Base-by-base conservation (phyloP, 2,888 invertebrate genomes). In the Oscheius sp. region DNA sequence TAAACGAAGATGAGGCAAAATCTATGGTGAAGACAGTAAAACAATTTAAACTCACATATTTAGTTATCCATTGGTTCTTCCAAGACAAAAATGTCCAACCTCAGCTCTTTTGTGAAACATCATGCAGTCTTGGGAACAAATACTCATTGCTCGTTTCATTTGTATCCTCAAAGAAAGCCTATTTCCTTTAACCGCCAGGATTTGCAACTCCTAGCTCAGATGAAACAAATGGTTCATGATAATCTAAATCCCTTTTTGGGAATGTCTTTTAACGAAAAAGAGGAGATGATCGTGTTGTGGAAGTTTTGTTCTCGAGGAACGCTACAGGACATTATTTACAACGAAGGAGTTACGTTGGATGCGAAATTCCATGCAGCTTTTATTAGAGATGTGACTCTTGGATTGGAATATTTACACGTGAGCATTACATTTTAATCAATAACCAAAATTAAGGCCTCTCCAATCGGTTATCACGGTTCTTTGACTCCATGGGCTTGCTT, bases 171-270 rank as follows among this genome's bases (percentile, higher is more conserved):
- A 58, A 71, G 82, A 48, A 70, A 83, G 25, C 84, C 83, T 15
- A 84, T 86, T 65, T 69, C 71, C 6, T 84, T 71, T 75, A 75
- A 63, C 12, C 71, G 85, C 42, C 68, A 73, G 31, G 85, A 85
- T 69, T 52, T 81, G 65, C 78, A 81, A 46, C 69, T 81, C 2
- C 50, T 81, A 17, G 76, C 74, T 23, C 66, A 65, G 58, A 90
- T 97, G 87, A 91, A 96, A 69, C 96, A 96, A 88, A 89, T 96
- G 83, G 91, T 95, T 34, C 96, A 97, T 89, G 95, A 95, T 88
- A 96, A 97, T 89, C 91, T 97, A 78, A 96, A 96, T 89, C 93
- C 94, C 66, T 97, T 97, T 89, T 94, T 96, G 87, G 97, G 97
- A 72, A 81, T 85, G 78, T 78, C 82, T 12, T 85, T 85, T 70